Conservation (phyloP, 2,797 vertebrate genomes). For the Protonibea diacanthus region DNA sequence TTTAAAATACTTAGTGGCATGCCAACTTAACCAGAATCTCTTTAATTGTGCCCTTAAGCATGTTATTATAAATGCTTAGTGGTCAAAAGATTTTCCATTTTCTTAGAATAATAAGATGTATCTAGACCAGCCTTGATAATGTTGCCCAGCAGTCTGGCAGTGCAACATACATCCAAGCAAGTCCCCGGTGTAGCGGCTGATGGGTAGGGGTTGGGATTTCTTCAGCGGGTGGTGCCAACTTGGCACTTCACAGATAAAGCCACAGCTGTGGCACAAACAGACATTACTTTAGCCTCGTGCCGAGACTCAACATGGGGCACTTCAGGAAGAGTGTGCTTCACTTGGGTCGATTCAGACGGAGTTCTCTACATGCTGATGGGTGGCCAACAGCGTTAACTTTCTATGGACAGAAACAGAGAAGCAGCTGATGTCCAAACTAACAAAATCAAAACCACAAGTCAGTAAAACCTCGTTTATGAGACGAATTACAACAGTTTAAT, state of each 20-base stretch:
- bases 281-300: slow-evolving; percentile 47
- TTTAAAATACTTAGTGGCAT: background rate
- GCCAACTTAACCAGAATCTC: slow-evolving; percentile 2
- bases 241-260: slow-evolving; percentile 56
- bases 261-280: slow-evolving; percentile 66
- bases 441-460: background rate
- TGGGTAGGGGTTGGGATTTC: slow-evolving; percentile 38
- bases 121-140: slow-evolving; percentile 22
- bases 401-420: slow-evolving; percentile 1
- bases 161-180: slow-evolving; percentile 36
- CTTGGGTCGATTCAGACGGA: slow-evolving; percentile 20
- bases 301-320: slow-evolving; percentile 43
- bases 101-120: slow-evolving; percentile 43
- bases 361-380: slow-evolving; percentile 2
- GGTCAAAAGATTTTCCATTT: slow-evolving; percentile 16
- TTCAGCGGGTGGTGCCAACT: slow-evolving; percentile 60
- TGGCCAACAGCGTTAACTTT: slow-evolving; percentile 13
- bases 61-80: background rate
- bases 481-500: background rate
- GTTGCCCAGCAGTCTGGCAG: slow-evolving; percentile 47
- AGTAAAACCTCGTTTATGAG: slow-evolving; percentile 10
- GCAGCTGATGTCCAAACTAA: slow-evolving; percentile 12
- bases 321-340: slow-evolving; percentile 30
- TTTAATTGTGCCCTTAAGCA: slow-evolving; percentile 12
- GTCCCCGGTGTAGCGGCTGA: slow-evolving; percentile 46